Evolutionary conservation across 2,888 invertebrate species (phyloP).

Genomic region (Allacma fusca): DNA sequence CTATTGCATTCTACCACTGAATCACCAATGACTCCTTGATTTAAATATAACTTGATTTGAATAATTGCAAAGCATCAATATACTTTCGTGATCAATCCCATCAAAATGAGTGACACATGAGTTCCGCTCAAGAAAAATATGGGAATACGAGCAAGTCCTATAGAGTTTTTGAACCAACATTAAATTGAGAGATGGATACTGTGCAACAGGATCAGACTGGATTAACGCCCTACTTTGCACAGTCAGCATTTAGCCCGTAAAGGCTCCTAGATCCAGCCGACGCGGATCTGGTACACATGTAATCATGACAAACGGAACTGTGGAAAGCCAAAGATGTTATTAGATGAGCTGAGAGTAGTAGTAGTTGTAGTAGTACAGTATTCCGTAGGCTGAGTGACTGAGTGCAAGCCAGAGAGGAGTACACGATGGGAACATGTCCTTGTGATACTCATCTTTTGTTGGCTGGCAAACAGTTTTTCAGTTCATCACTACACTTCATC

Average conservation of each 20-base stretch:
- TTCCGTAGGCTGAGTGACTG: no score
- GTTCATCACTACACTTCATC: conserved; percentile 35
- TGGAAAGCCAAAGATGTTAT: not conserved
- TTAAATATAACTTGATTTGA: no score
- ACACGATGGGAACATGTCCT: not conserved
- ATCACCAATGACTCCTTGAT: not conserved
- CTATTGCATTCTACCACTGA: conserved; percentile 16
- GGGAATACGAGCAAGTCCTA: no score
- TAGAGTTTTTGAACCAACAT: no score
- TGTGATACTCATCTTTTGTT: conserved; percentile 38
- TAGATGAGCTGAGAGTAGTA: no score
- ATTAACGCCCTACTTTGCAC: not conserved
- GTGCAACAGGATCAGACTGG: not conserved
- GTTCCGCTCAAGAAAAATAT: no score
- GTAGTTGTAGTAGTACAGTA: no score
- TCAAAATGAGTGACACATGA: no score
- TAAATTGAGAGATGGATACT: no score
- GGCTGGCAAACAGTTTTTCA: conserved; percentile 40
- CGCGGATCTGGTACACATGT: not conserved
- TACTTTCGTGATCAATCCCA: no score
- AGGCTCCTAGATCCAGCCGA: not conserved
- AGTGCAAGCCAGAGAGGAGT: no score
- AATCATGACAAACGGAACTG: conserved; percentile 12
- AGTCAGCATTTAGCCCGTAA: not conserved
- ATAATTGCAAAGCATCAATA: no score